Evolutionary conservation across 2,888 invertebrate genomes (phyloP), one percentile per base, ranked within the genome.

Genomic region (Tridacna gigas): DNA sequence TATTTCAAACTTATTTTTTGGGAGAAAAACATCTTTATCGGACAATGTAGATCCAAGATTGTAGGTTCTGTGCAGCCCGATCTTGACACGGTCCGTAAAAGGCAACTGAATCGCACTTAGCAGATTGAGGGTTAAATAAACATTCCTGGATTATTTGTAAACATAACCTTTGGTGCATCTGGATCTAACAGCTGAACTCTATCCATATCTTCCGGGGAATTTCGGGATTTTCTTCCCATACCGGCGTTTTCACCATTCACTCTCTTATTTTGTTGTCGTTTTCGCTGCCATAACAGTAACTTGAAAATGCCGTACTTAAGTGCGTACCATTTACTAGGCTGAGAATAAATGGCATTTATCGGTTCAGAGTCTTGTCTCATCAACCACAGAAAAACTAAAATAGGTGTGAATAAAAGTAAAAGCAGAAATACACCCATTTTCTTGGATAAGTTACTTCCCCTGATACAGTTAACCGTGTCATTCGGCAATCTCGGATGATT

Each of bases 281-380:
- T 96, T 92, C 96, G 95, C 82, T 96, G 94, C 90, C 95, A 95
- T 88, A 96, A 95, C 7, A 97, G 80, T 18, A 95, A 88, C 7
- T 95, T 95, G 88, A 97, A 96, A 20, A 95, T 60, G 0, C 93
- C 94, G 94, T 96, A 96, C 94, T 97, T 97, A 48, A 96, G 75
- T 84, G 95, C 95, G 93, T 96, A 97, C 96, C 96, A 97, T 94
- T 96, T 96, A 37, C 96, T 96, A 0, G 96, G 96, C 82, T 96
- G 96, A 0, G 95, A 94, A 91, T 97, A 97, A 0, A 97, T 94
- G 0, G 96, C 96, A 65, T 96, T 95, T 75, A 96, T 96, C 11
- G 96, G 96, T 69, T 95, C 83, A n/a, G 93, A 93, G 78, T 93
- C 92, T 37, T 85, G 63, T 73, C 67, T 81, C 20, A 86, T 61